Conservation (phyloP, 2,797 vertebrate species). For the Tachyglossus aculeatus region DNA sequence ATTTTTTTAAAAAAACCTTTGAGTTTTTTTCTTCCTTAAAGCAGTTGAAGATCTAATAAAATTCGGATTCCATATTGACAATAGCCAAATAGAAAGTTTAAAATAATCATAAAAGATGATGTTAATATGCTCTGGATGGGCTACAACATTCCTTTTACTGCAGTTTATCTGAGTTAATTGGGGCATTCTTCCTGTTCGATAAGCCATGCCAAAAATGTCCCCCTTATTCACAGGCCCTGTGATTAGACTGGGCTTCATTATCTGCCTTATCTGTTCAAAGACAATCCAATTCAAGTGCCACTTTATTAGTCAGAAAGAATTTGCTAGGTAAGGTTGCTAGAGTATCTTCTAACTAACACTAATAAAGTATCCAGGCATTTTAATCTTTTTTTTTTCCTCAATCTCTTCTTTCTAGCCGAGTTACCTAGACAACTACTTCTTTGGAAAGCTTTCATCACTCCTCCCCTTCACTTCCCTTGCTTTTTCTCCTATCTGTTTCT, state of each 20-base stretch:
- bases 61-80: slow-evolving; percentile 38
- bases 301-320: slow-evolving; percentile 15
- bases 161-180: slow-evolving; percentile 52
- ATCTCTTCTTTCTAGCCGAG: slow-evolving; percentile 26
- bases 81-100: slow-evolving; percentile 50
- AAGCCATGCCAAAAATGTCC: slow-evolving; percentile 23
- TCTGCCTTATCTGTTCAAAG: slow-evolving; percentile 44
- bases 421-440: slow-evolving; percentile 43
- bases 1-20: slow-evolving; percentile 29
- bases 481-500: slow-evolving; percentile 44
- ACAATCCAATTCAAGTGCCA: slow-evolving; percentile 22
- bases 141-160: slow-evolving; percentile 24
- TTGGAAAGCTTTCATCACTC: slow-evolving; percentile 42
- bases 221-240: not conserved
- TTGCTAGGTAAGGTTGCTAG: not conserved
- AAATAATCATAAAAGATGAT: slow-evolving; percentile 45
- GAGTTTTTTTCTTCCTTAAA: slow-evolving; percentile 35
- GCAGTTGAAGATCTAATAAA: slow-evolving; percentile 47
- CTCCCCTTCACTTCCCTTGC: slow-evolving; percentile 19
- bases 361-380: slow-evolving; percentile 25
- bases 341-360: slow-evolving; percentile 28
- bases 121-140: slow-evolving; percentile 31
- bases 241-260: slow-evolving; percentile 25
- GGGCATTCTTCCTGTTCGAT: slow-evolving; percentile 41
- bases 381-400: slow-evolving; percentile 8